Evolutionary conservation across 2,888 invertebrate species (phyloP).

Genomic region (Melinopterus prodromus): DNA sequence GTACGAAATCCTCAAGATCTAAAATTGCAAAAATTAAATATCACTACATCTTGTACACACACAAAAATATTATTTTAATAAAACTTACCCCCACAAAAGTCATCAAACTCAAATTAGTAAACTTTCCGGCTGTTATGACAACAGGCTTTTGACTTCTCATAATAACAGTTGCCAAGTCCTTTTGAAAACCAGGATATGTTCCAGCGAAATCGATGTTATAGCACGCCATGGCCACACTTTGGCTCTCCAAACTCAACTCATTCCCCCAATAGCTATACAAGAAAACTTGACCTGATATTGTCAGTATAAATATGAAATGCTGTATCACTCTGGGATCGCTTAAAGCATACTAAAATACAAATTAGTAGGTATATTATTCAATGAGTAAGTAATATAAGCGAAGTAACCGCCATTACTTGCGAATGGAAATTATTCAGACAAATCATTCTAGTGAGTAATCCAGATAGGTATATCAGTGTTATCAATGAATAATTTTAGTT

Average conservation of each 20-base stretch:
- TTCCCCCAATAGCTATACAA: constrained; percentile 40
- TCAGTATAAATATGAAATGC: neutral
- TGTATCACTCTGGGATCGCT: no score
- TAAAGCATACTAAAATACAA: neutral
- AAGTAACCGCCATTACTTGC: no score
- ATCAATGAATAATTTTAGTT: no score
- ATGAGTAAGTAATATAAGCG: no score
- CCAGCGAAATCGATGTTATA: constrained; percentile 37
- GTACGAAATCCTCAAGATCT: no score
- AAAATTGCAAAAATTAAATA: no score
- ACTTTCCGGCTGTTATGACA: constrained; percentile 58
- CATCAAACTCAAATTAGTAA: constrained; percentile 61
- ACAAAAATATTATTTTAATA: no score
- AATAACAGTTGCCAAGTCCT: constrained; percentile 58
- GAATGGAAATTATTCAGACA: no score
- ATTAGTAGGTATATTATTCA: no score
- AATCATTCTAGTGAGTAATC: no score
- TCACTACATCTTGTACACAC: no score
- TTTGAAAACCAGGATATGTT: constrained; percentile 44
- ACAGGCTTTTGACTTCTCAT: constrained; percentile 51
- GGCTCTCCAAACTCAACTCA: constrained; percentile 38
- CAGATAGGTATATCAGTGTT: no score
- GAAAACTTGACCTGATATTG: constrained; percentile 29
- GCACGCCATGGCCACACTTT: constrained; percentile 34
- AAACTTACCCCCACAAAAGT: constrained; percentile 62